Percentiles rank a stretch among this genome's conserved stretches.
Evolutionary conservation across 2,888 invertebrate species (phyloP).

Genomic region (Phortica okadai): DNA sequence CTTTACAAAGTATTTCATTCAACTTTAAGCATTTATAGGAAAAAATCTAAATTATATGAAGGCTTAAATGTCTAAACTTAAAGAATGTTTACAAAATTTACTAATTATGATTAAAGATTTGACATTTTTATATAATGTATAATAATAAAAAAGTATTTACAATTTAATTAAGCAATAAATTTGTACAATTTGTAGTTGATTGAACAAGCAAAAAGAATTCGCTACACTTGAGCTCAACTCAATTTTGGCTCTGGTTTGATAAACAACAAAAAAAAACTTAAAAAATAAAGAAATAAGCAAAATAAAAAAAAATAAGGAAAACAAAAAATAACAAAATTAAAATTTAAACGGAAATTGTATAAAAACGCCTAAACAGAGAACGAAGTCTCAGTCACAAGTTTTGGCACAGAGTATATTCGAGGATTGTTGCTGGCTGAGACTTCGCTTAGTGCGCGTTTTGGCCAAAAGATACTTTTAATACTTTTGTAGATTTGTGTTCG

Average conservation of each 20-base stretch:
- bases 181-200: conserved; percentile 58
- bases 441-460: not conserved
- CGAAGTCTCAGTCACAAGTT: not conserved
- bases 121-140: conserved; percentile 22
- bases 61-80: not conserved
- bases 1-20: conserved; percentile 17
- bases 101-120: conserved; percentile 60
- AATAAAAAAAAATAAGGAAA: not conserved
- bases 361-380: not conserved
- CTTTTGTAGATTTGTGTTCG: conserved; percentile 41
- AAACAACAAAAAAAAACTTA: not conserved
- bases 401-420: conserved; percentile 33
- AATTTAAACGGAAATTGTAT: not conserved
- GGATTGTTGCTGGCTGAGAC: conserved; percentile 43
- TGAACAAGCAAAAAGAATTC: conserved; percentile 30
- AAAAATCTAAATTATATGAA: not conserved
- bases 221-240: conserved; percentile 62
- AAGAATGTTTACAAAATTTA: conserved; percentile 54
- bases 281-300: not conserved
- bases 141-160: conserved; percentile 53
- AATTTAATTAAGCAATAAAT: conserved; percentile 53
- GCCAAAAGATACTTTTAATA: conserved; percentile 43
- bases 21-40: not conserved
- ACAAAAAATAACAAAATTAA: not conserved
- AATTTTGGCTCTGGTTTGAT: conserved; percentile 42